A percentile compares a stretch with the other conserved stretches of the same genome.
phyloP scores from a whole-genome alignment of 1,140 invertebrate genomes.

The Calliphora vicina region DNA sequence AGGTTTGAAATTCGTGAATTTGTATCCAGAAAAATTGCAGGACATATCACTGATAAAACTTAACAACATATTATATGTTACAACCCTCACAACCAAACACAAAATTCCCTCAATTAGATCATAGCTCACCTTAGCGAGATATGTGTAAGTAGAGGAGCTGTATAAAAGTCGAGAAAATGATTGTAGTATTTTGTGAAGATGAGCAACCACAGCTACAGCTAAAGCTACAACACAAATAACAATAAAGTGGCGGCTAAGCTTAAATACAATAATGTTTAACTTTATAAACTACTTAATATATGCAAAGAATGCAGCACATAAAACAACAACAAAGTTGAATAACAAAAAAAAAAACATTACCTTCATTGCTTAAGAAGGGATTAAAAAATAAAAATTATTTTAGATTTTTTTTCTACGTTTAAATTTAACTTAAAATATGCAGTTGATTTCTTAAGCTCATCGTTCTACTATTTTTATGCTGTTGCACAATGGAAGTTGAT shows the following conservation, averaged over 20 bases:
- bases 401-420: background rate
- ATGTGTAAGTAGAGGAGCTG: background rate
- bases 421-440: conserved; percentile 11
- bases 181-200: conserved; percentile 6
- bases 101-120: background rate
- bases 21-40: too few species aligned
- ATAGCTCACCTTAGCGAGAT: background rate
- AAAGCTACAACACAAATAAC: background rate
- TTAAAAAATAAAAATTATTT: conserved; percentile 11
- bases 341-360: background rate
- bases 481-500: background rate
- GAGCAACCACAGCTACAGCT: too few species aligned
- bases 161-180: background rate
- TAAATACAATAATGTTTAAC: conserved; percentile 13
- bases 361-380: conserved; percentile 9
- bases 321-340: background rate
- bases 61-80: too few species aligned
- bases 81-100: too few species aligned
- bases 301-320: background rate
- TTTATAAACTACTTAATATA: conserved; percentile 11
- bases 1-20: too few species aligned
- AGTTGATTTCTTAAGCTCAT: background rate
- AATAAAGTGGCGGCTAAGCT: background rate
- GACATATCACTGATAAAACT: too few species aligned
- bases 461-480: background rate